A percentile compares a stretch with the other conserved stretches of the same genome.
phyloP scores from a whole-genome alignment of 2,113 vertebrate species.

The Chrysemys picta region DNA sequence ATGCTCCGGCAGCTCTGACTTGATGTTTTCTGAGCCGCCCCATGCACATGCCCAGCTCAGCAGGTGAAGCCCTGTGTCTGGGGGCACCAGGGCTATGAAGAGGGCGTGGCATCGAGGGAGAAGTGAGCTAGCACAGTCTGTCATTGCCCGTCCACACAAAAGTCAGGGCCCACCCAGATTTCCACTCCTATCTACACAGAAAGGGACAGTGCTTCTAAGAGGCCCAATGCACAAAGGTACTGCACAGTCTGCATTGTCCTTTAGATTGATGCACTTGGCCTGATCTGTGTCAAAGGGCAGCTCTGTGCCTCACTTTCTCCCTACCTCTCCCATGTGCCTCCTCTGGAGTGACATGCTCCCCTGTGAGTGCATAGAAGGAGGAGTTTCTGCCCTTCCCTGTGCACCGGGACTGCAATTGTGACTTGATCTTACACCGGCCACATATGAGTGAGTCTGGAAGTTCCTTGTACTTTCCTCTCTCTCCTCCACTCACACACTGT shows the following conservation, averaged over 20 bases:
- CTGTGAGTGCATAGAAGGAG: not conserved
- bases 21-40: no score
- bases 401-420: not conserved
- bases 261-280: not conserved
- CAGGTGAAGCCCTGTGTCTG: no score
- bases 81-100: no score
- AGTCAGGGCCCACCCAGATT: no score
- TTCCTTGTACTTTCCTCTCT: not conserved
- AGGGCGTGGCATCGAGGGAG: no score
- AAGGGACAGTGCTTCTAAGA: not conserved
- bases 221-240: not conserved
- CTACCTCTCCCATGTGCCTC: not conserved
- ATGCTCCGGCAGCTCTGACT: no score
- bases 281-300: accelerated
- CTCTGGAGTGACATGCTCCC: not conserved
- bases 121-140: no score
- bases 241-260: not conserved
- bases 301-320: not conserved
- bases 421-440: not conserved
- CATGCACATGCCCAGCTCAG: no score
- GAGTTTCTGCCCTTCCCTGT: not conserved
- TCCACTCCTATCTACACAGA: not conserved
- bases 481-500: not conserved
- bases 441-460: not conserved
- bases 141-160: no score